These are phyloP conservation scores for Eupithecia insigniata DNA, from an alignment of 2,888 invertebrate species.

Conservation along the genomic window DNA sequence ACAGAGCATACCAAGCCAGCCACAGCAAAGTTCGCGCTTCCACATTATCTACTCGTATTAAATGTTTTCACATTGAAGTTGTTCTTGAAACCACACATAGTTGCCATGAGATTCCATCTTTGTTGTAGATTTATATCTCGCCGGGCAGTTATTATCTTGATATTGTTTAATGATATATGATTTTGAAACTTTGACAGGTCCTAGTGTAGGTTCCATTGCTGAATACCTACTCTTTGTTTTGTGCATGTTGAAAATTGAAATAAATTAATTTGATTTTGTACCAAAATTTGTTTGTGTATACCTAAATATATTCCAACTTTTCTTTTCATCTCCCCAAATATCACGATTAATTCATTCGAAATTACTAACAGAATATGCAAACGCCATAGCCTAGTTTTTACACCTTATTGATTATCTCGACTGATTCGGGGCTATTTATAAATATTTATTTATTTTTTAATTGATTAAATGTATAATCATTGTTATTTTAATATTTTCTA, in stretches of 20 bases:
- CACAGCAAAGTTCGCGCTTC: slow-evolving; percentile 36
- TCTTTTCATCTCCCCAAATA: too few relatives aligned
- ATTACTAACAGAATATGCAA: background rate
- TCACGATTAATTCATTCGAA: background rate
- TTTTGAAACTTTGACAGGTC: background rate
- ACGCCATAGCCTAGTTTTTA: too few relatives aligned
- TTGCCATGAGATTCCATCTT: slow-evolving; percentile 51
- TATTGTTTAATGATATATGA: background rate
- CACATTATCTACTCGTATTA: slow-evolving; percentile 26
- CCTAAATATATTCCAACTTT: too few relatives aligned
- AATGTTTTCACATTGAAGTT: slow-evolving; percentile 51
- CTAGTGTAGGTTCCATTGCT: background rate
- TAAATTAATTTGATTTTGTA: too few relatives aligned
- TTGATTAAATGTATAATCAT: too few relatives aligned
- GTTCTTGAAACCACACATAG: slow-evolving; percentile 51
- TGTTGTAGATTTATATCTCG: slow-evolving; percentile 31
- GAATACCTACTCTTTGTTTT: background rate
- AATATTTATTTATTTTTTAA: too few relatives aligned
- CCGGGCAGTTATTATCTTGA: background rate
- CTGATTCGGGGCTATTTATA: too few relatives aligned
- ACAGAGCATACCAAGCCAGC: slow-evolving; percentile 31
- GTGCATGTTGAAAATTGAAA: too few relatives aligned
- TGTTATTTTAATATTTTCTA: too few relatives aligned
- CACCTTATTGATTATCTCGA: too few relatives aligned
- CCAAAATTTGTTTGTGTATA: too few relatives aligned